A percentile compares a stretch with the other conserved stretches of the same genome.
phyloP scores from a whole-genome alignment of 2,113 vertebrate species.

The Urocitellus parryii region DNA sequence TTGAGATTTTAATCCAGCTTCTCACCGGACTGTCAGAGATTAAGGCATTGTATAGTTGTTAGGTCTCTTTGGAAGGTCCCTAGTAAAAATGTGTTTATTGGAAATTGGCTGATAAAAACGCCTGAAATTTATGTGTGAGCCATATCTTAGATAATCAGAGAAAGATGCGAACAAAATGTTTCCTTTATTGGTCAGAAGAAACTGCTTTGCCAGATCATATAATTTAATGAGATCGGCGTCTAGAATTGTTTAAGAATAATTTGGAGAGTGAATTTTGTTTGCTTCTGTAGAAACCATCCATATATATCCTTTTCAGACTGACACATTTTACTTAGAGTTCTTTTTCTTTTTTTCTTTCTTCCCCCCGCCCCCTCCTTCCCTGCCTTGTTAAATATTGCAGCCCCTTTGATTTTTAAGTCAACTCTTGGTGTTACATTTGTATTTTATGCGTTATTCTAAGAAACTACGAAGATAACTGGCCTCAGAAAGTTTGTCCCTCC shows the following conservation, averaged over 20 bases:
- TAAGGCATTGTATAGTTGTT: neutral
- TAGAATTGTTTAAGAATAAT: neutral
- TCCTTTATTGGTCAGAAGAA: constrained; percentile 4
- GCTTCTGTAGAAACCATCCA: neutral
- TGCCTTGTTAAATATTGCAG: constrained; percentile 1
- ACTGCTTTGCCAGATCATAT: neutral
- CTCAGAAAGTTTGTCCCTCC: neutral
- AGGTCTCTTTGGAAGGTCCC: neutral
- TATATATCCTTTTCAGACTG: neutral
- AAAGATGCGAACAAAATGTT: neutral
- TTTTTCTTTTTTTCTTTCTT: neutral
- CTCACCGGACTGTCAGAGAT: neutral
- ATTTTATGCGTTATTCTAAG: neutral
- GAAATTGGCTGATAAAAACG: neutral
- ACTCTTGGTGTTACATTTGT: neutral
- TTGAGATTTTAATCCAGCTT: neutral
- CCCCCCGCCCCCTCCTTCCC: neutral
- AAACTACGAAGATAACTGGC: neutral
- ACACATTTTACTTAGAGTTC: neutral
- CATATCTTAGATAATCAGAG: neutral
- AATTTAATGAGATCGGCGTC: neutral
- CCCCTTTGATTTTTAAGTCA: neutral
- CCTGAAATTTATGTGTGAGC: neutral
- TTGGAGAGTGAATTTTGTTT: constrained; percentile 19
- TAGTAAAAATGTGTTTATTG: neutral